Evolutionary conservation across 2,113 vertebrate genomes (phyloP).

Genomic region (Ptyas mucosa): DNA sequence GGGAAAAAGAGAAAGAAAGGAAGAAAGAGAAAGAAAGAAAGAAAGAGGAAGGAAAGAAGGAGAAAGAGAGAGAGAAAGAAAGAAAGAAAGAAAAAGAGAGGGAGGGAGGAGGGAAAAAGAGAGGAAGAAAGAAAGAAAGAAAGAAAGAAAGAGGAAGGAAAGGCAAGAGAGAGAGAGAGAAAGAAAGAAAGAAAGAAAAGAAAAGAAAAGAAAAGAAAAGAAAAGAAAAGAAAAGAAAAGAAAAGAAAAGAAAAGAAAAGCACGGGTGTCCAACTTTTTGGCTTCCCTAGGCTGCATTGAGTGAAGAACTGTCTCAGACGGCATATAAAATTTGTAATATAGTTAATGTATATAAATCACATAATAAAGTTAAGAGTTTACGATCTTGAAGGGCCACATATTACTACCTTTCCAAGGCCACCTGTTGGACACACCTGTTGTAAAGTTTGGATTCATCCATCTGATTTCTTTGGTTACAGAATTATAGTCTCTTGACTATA

Average conservation of each 20-base stretch:
- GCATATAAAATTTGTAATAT: background rate
- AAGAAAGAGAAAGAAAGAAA: no score
- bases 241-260: no score
- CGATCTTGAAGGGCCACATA: background rate
- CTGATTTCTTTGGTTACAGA: background rate
- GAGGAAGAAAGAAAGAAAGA: fast-evolving
- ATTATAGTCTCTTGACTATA: background rate
- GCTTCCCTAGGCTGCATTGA: background rate
- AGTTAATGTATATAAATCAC: background rate
- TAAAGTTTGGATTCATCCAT: background rate
- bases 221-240: no score
- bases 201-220: no score
- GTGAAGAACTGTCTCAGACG: background rate
- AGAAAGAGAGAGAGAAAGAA: no score
- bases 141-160: no score
- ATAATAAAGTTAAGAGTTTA: background rate
- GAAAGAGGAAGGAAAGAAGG: background rate
- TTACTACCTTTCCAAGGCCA: background rate
- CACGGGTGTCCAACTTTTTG: background rate
- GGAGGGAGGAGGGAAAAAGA: fast-evolving
- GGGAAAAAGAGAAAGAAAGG: no score
- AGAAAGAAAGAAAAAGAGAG: background rate
- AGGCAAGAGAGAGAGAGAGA: background rate
- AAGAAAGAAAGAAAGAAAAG: no score
- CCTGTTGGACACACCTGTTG: background rate